A percentile compares a stretch with the other conserved stretches of the same genome.
phyloP scores from a whole-genome alignment of 2,113 vertebrate genomes.

The Sialia sialis region DNA sequence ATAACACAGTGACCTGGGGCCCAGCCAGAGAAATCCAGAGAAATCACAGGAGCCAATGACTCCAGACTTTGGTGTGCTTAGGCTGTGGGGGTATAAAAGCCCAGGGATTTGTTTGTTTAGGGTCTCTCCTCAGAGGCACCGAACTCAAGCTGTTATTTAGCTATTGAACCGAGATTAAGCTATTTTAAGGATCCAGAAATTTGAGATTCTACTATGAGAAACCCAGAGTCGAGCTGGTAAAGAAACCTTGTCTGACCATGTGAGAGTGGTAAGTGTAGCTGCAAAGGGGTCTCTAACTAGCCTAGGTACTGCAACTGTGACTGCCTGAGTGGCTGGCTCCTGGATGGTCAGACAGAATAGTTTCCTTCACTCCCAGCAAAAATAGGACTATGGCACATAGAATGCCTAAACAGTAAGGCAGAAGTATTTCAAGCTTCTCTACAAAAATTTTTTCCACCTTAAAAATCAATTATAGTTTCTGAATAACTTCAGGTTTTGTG shows the following conservation, averaged over 20 bases:
- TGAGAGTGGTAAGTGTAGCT: rapidly evolving
- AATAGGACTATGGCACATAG: not conserved
- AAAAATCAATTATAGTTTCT: not conserved
- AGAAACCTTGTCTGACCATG: not conserved
- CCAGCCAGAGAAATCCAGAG: not conserved
- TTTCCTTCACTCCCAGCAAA: not conserved
- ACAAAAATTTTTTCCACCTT: not conserved
- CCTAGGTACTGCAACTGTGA: not conserved
- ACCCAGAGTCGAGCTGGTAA: not conserved
- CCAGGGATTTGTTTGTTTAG: not conserved
- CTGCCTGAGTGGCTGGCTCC: not conserved
- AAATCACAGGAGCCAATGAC: not conserved
- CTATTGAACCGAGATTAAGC: not conserved
- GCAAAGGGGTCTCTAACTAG: not conserved
- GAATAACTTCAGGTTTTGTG: not conserved
- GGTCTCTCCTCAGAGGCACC: not conserved
- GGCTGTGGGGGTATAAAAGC: not conserved
- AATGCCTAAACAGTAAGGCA: not conserved
- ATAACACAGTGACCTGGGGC: not conserved
- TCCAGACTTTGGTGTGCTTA: not conserved
- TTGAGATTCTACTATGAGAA: not conserved
- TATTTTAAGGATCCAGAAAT: not conserved
- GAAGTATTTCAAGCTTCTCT: not conserved
- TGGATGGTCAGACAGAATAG: not conserved
- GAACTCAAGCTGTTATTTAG: not conserved